Conservation (phyloP, 2,888 invertebrate genomes). For the Gibbula magus region DNA sequence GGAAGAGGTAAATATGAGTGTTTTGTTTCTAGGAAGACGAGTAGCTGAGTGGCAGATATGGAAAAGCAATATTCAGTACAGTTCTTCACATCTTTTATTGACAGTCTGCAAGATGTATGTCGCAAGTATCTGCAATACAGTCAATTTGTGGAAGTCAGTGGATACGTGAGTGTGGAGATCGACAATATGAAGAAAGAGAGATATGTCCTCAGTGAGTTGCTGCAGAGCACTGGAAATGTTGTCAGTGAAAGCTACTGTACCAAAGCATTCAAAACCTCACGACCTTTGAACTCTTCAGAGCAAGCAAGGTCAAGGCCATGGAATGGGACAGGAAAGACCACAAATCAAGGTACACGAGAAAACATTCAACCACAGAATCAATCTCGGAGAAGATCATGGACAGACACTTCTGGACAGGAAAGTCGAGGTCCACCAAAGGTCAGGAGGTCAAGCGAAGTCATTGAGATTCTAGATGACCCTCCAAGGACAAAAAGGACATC, state of each 20-base stretch:
- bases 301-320: neutral
- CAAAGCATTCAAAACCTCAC: conserved; percentile 4
- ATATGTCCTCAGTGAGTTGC: conserved; percentile 16
- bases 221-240: conserved; percentile 17
- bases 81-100: conserved; percentile 15
- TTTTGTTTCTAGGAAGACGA: conserved; percentile 19
- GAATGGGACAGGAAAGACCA: too few relatives aligned
- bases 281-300: neutral
- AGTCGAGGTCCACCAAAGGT: neutral
- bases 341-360: neutral
- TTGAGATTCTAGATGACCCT: neutral
- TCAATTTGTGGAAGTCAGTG: conserved; percentile 12
- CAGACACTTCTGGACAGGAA: neutral
- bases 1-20: too few relatives aligned
- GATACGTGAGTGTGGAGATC: conserved; percentile 10
- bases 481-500: too few relatives aligned
- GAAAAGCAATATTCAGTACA: conserved; percentile 17
- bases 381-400: neutral
- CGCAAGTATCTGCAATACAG: neutral
- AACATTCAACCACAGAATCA: neutral
- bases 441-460: neutral
- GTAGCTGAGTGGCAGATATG: neutral
- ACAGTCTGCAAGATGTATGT: neutral
- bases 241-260: conserved; percentile 21
- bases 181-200: conserved; percentile 20